Percentiles rank a stretch among this genome's conserved stretches.
These are phyloP conservation scores for Anodontia alba DNA, from an alignment of 2,888 invertebrate species.

Conservation along the genomic window DNA sequence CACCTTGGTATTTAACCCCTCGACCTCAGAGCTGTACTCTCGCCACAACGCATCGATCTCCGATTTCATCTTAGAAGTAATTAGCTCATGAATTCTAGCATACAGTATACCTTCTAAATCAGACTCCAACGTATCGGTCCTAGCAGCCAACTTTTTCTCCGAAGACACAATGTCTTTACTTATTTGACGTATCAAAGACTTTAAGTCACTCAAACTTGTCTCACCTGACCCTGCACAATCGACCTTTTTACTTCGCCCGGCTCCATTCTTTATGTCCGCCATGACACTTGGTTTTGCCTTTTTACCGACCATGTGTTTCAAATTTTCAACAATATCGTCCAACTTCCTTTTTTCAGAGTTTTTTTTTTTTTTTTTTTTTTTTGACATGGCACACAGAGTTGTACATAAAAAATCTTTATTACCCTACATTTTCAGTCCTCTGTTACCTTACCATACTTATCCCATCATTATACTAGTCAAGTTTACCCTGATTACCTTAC, in stretches of 20 bases:
- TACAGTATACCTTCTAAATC: slow-evolving; percentile 14
- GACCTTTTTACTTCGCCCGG: neutral
- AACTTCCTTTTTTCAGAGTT: neutral
- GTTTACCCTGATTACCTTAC: too few relatives aligned
- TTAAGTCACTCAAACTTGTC: slow-evolving; percentile 2
- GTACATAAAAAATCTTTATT: too few relatives aligned
- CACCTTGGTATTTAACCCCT: neutral
- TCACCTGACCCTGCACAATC: neutral
- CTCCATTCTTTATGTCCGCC: neutral
- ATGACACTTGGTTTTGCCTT: neutral
- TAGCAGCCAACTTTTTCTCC: neutral
- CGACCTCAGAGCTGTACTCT: neutral
- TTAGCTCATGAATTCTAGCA: neutral
- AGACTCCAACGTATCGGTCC: neutral
- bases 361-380: too few relatives aligned
- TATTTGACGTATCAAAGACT: neutral
- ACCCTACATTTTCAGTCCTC: too few relatives aligned
- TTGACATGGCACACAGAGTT: neutral
- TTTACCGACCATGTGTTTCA: neutral
- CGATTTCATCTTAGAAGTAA: neutral
- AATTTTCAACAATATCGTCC: slow-evolving; percentile 5
- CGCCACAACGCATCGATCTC: slow-evolving; percentile 7
- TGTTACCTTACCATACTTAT: too few relatives aligned
- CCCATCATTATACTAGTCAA: too few relatives aligned
- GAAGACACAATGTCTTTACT: slow-evolving; percentile 6